Percentiles rank a stretch among this genome's conserved stretches.
phyloP scores from a whole-genome alignment of 2,797 vertebrate genomes.

The Limosa lapponica region DNA sequence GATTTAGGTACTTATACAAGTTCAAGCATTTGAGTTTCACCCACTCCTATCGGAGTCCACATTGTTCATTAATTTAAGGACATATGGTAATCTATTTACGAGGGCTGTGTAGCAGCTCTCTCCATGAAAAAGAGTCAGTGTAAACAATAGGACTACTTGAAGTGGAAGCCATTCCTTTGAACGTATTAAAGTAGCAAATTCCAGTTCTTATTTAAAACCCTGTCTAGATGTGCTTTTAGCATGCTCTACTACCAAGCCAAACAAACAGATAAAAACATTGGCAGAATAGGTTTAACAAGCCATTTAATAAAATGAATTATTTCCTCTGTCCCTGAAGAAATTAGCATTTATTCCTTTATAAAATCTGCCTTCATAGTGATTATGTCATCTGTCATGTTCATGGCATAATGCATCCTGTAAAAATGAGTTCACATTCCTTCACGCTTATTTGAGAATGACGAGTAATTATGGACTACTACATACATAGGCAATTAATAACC shows the following conservation, averaged over 20 bases:
- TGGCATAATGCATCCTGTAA: neutral
- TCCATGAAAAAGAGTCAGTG: neutral
- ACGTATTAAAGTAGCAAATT: neutral
- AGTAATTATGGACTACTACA: neutral
- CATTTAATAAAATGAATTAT: conserved; percentile 10
- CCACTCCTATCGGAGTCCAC: neutral
- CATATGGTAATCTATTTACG: neutral
- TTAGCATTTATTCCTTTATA: neutral
- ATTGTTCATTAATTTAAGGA: neutral
- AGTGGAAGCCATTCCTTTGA: neutral
- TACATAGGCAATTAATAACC: neutral
- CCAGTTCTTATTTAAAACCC: neutral
- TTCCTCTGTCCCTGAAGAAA: neutral
- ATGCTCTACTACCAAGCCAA: neutral
- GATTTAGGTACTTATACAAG: neutral
- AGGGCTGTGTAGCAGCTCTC: accelerated
- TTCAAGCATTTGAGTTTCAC: neutral
- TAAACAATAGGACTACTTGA: neutral
- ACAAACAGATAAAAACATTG: conserved; percentile 21
- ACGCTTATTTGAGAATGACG: neutral
- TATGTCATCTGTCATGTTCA: neutral
- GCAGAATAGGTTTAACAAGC: neutral
- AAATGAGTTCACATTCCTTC: conserved; percentile 26
- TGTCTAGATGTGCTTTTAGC: neutral
- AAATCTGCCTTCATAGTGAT: neutral